A percentile compares a stretch with the other conserved stretches of the same genome.
Conservation (phyloP, 1,140 invertebrate genomes). For the Bilobella aurantiaca region DNA sequence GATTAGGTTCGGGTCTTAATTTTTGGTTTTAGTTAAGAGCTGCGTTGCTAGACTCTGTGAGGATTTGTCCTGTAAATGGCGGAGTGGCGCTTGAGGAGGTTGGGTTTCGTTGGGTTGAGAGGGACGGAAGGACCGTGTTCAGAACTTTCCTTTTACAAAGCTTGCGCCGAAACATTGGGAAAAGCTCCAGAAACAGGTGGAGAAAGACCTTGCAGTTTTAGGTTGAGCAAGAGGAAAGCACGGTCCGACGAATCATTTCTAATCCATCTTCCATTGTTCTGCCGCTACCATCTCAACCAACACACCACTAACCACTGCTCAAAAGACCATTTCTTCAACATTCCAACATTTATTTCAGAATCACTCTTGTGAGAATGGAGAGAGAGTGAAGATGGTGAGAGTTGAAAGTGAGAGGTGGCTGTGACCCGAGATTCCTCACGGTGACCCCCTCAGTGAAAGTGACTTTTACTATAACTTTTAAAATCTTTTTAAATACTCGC, state of each 20-base stretch:
- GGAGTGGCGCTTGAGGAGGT: background rate
- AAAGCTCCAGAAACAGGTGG: conserved; percentile 1
- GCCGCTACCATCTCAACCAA: background rate
- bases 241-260: background rate
- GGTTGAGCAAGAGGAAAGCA: background rate
- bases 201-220: background rate
- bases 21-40: too few relatives aligned
- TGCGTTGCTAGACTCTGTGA: background rate
- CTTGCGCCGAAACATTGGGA: conserved; percentile 1
- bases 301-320: background rate
- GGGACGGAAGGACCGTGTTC: background rate
- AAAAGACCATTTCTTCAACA: too few relatives aligned
- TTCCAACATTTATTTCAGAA: too few relatives aligned
- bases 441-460: too few relatives aligned
- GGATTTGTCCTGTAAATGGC: background rate
- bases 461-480: too few relatives aligned
- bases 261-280: background rate
- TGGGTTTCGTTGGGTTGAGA: background rate
- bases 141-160: too few relatives aligned
- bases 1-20: too few relatives aligned
- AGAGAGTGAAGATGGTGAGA: too few relatives aligned
- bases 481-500: too few relatives aligned
- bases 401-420: too few relatives aligned
- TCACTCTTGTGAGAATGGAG: too few relatives aligned
- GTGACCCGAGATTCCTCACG: too few relatives aligned